A percentile compares a stretch with the other conserved stretches of the same genome.
These are phyloP conservation scores for Crypturellus undulatus DNA, from an alignment of 2,113 vertebrate genomes.

Conservation along the genomic window DNA sequence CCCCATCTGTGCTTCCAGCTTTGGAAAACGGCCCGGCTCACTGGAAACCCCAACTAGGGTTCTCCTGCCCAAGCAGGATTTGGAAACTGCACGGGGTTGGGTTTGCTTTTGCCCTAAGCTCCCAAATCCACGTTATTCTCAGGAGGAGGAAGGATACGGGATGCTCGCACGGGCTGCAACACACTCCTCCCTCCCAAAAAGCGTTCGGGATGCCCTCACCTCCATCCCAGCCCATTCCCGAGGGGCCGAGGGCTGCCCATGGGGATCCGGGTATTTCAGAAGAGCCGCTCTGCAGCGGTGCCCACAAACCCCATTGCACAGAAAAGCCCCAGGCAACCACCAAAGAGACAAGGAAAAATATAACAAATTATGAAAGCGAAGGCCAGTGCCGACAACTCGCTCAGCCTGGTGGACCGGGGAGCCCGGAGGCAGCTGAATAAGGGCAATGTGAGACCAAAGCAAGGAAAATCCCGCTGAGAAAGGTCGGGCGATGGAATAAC, in stretches of 20 bases:
- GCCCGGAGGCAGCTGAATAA: neutral
- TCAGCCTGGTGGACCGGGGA: neutral
- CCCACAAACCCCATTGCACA: neutral
- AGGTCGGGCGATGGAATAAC: neutral
- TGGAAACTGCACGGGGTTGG: neutral
- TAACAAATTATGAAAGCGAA: rapidly evolving
- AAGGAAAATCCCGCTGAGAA: neutral
- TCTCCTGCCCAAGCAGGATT: neutral
- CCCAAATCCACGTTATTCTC: rapidly evolving
- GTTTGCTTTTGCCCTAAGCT: rapidly evolving
- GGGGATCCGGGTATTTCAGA: neutral
- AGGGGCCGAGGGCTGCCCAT: neutral
- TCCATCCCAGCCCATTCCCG: neutral
- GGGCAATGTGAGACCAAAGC: rapidly evolving
- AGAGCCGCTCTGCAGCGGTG: neutral
- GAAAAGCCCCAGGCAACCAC: neutral
- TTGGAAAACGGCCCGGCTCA: neutral
- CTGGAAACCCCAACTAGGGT: rapidly evolving
- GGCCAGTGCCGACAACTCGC: rapidly evolving
- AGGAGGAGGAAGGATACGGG: rapidly evolving
- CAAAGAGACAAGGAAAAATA: neutral
- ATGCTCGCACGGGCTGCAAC: neutral
- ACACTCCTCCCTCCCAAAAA: rapidly evolving
- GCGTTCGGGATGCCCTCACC: neutral
- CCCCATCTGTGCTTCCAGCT: neutral